phyloP scores from a whole-genome alignment of 2,888 invertebrate genomes.

The Taphrorychus bicolor region DNA sequence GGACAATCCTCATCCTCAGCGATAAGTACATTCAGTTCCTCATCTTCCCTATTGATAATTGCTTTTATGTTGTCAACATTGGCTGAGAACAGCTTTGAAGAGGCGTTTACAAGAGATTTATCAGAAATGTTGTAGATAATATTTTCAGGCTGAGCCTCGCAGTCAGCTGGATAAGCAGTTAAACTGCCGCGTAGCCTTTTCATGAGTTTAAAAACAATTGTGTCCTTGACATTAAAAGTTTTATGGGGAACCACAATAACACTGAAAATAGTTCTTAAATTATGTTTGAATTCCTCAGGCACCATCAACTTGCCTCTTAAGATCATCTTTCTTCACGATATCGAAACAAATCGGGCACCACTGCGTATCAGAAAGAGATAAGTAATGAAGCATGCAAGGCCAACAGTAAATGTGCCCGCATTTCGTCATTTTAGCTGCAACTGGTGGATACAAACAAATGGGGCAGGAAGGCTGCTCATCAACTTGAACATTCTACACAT shows the following conservation, averaged over 20 bases:
- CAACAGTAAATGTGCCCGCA: conserved; percentile 98
- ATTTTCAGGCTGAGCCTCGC: conserved; percentile 50
- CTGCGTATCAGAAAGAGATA: conserved; percentile 82
- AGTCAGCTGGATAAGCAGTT: conserved; percentile 64
- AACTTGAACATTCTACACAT: conserved; percentile 67
- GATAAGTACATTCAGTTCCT: conserved; percentile 70
- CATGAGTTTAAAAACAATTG: conserved; percentile 83
- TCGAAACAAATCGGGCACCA: conserved; percentile 95
- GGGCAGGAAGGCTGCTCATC: conserved; percentile 81
- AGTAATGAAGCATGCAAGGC: conserved; percentile 93
- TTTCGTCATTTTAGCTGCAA: conserved; percentile 88
- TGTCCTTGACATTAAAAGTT: conserved; percentile 68
- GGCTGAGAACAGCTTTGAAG: conserved; percentile 81
- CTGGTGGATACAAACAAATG: conserved; percentile 87
- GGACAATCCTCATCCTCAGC: conserved; percentile 75
- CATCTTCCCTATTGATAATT: conserved; percentile 77
- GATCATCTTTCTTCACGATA: conserved; percentile 77
- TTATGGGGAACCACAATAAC: conserved; percentile 66
- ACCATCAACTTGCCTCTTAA: conserved; percentile 78
- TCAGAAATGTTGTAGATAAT: conserved; percentile 62
- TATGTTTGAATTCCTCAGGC: no score
- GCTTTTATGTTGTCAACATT: conserved; percentile 70
- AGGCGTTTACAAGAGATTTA: conserved; percentile 64
- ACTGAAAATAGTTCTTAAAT: conserved; percentile 58
- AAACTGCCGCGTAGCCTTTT: conserved; percentile 65